Percentiles rank a stretch among this genome's conserved stretches.
phyloP scores from a whole-genome alignment of 2,797 vertebrate species.

The Micromesistius poutassou region DNA sequence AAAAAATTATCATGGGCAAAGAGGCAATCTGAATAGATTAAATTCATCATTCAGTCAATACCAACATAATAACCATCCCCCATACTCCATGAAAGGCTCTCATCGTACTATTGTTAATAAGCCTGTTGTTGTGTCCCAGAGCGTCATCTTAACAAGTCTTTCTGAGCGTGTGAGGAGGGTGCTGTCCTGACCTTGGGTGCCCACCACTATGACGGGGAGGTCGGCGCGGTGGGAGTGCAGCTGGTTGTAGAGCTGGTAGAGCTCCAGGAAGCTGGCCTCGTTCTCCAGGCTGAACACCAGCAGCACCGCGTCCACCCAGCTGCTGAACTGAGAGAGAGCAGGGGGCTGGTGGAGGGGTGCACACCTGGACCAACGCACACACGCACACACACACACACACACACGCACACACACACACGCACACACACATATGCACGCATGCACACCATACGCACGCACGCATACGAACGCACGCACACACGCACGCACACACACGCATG shows the following conservation, averaged over 20 bases:
- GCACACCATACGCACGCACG: not conserved
- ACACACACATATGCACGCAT: not conserved
- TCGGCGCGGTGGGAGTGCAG: constrained; percentile 77
- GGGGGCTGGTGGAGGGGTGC: not conserved
- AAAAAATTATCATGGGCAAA: no score
- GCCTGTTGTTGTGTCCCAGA: not conserved
- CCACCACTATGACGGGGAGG: constrained; percentile 85
- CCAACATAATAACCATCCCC: not conserved
- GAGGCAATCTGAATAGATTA: no score
- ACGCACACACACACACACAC: not conserved
- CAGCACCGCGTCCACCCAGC: constrained; percentile 91
- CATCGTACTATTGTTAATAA: not conserved
- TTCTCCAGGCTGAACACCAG: constrained; percentile 96
- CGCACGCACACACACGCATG: not conserved
- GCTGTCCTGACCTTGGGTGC: constrained; percentile 85
- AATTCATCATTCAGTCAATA: no score
- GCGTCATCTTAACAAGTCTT: no score
- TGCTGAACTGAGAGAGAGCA: constrained; percentile 79
- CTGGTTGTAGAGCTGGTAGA: constrained; percentile 79
- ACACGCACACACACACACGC: not conserved
- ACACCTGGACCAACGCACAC: not conserved
- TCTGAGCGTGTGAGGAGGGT: not conserved
- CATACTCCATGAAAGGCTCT: not conserved
- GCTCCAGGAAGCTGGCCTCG: constrained; percentile 89
- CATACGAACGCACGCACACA: no score